phyloP scores from a whole-genome alignment of 2,888 invertebrate species.

The Cloeon dipterum region DNA sequence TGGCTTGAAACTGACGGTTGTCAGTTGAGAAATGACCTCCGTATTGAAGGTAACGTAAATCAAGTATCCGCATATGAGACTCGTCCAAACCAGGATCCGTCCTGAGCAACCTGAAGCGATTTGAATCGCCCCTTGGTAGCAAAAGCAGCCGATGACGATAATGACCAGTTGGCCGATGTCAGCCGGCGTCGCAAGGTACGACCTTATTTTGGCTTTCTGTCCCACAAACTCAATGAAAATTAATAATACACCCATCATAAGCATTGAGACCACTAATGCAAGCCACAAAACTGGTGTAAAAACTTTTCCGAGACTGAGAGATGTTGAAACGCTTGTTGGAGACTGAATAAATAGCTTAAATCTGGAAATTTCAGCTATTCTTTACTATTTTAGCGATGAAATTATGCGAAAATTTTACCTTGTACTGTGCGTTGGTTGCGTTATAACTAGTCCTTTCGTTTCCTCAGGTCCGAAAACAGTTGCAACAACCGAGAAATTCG shows the following conservation, averaged over 20 bases:
- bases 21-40: not conserved
- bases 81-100: not conserved
- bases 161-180: not conserved
- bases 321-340: not conserved
- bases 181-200: not conserved
- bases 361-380: not conserved
- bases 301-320: not conserved
- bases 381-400: too few species aligned
- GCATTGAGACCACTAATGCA: not conserved
- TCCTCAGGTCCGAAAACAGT: too few species aligned
- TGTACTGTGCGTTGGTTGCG: too few species aligned
- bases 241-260: not conserved
- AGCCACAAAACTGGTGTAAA: not conserved
- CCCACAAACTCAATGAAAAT: not conserved
- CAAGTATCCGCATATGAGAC: not conserved
- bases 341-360: not conserved
- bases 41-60: not conserved
- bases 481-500: too few species aligned
- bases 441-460: too few species aligned
- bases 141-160: not conserved
- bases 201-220: not conserved
- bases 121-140: not conserved
- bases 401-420: too few species aligned
- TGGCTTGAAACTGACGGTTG: not conserved
- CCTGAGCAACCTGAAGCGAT: not conserved